Base-by-base conservation (phyloP, 2,113 vertebrate genomes). In the Brachypodius melanocephalos region DNA sequence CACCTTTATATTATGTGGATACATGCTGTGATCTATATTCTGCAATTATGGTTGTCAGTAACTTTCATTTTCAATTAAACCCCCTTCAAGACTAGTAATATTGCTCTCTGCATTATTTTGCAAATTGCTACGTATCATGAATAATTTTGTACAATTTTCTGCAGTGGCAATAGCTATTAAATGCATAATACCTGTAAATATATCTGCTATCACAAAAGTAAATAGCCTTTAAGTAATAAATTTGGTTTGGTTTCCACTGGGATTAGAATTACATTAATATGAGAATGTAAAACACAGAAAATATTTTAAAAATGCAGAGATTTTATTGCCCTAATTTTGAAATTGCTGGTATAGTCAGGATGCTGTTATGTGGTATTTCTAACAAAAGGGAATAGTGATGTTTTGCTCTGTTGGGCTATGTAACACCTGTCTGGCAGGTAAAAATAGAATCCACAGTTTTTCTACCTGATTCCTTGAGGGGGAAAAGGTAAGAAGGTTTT, bases 11-110 rank as follows among this genome's bases (percentile, higher is more conserved):
- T 95, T 85, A 72, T 94, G 61, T 81, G 86, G 67, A 68, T 95
- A 83, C 42, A 22, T 1, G 16, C 75, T 91, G 77, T 82, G 89
- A 88, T 93, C 71, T 95, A 78, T 91, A 85, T 96, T 95, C 85
- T 95, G 84, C 90, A 93, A 93, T 97, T 96, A 96, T 34, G 49
- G 57, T 84, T 95, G 89, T 95, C 92, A 96, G 80, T 94, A 89
- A 91, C 90, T 97, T 92, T 92, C 95, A 85, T 90, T 96, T 95
- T 95, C 91, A 95, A 96, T 95, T 96, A 96, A 89, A 90, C 36
- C 42, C 28, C 62, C 38, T 68, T 95, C 85, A 95, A 62, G 61
- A 85, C 55, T 88, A 68, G 61, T 71, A 95, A 96, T 95, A 93
- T 59, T 80, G 73, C 40, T 89, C 77, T 66, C 82, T 66, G 79